These are phyloP conservation scores for Phasianus colchicus DNA, from an alignment of 2,113 vertebrate species.

Conservation along the genomic window DNA sequence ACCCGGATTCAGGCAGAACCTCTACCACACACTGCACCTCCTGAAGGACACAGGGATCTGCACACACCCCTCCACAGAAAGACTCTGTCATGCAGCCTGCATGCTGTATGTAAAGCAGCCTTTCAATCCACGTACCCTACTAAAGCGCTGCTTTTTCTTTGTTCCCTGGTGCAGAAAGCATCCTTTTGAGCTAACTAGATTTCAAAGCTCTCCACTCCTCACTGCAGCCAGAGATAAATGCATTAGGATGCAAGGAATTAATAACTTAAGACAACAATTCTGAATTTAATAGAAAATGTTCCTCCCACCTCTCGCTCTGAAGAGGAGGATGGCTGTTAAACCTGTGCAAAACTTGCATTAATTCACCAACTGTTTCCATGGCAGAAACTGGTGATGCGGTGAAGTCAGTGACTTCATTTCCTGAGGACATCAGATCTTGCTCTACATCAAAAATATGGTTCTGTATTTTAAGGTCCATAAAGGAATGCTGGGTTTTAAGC, in stretches of 20 bases:
- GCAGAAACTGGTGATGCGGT: slow-evolving; percentile 59
- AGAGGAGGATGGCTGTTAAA: slow-evolving; percentile 65
- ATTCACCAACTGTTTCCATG: slow-evolving; percentile 71
- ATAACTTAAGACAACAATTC: slow-evolving; percentile 68
- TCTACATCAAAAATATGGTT: slow-evolving; percentile 44
- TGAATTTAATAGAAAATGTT: slow-evolving; percentile 64
- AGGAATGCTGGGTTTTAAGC: slow-evolving; percentile 8
- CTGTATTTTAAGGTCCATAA: slow-evolving; percentile 9
- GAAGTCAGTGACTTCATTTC: slow-evolving; percentile 68
- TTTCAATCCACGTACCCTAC: neutral
- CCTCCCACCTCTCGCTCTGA: slow-evolving; percentile 52
- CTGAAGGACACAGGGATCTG: neutral
- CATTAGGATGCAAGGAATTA: slow-evolving; percentile 66
- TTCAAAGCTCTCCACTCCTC: slow-evolving; percentile 52
- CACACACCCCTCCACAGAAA: neutral
- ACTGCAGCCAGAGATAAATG: slow-evolving; percentile 61
- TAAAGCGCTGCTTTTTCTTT: neutral
- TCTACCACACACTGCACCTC: rapidly evolving
- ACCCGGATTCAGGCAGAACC: neutral
- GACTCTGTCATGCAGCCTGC: neutral
- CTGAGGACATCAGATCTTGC: slow-evolving; percentile 63
- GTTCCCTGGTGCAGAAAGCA: neutral
- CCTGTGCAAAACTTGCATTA: slow-evolving; percentile 69
- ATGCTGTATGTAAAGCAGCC: neutral
- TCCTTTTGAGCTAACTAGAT: slow-evolving; percentile 28